Percentiles rank a stretch among this genome's conserved stretches.
These are phyloP conservation scores for Romanogobio albipinnatus DNA, from an alignment of 2,113 vertebrate species.

Conservation along the genomic window DNA sequence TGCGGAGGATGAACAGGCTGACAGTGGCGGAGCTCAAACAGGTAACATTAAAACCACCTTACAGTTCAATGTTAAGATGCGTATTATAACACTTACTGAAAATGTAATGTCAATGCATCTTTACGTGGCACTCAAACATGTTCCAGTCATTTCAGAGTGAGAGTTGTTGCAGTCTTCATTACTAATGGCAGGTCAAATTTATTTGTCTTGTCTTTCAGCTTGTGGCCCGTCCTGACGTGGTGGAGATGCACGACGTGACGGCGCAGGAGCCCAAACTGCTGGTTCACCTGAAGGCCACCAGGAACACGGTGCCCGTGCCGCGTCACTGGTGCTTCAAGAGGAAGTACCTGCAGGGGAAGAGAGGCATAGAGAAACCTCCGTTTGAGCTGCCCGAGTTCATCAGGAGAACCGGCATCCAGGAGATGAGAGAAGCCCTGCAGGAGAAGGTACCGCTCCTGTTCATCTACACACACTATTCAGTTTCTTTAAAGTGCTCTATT, in stretches of 20 bases:
- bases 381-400: conserved; percentile 94
- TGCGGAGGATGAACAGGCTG: conserved; percentile 92
- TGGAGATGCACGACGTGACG: conserved; percentile 95
- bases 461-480: not conserved
- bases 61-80: not conserved
- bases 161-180: not conserved
- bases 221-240: conserved; percentile 89
- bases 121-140: not conserved
- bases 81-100: not conserved
- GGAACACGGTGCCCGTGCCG: conserved; percentile 91
- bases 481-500: no score
- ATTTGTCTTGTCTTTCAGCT: conserved; percentile 69
- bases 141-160: not conserved
- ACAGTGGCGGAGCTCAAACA: conserved; percentile 96
- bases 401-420: conserved; percentile 91
- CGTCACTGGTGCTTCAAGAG: conserved; percentile 82
- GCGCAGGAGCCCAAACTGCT: conserved; percentile 92
- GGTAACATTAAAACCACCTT: conserved; percentile 69
- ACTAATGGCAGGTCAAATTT: not conserved
- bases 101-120: no score
- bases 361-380: conserved; percentile 93
- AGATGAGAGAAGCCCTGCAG: conserved; percentile 94
- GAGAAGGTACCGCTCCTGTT: conserved; percentile 80
- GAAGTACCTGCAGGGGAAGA: conserved; percentile 88
- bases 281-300: conserved; percentile 91